Evolutionary conservation across 2,888 invertebrate genomes (phyloP), one percentile per base, ranked within the genome.

Genomic region (Gerris lacustris): DNA sequence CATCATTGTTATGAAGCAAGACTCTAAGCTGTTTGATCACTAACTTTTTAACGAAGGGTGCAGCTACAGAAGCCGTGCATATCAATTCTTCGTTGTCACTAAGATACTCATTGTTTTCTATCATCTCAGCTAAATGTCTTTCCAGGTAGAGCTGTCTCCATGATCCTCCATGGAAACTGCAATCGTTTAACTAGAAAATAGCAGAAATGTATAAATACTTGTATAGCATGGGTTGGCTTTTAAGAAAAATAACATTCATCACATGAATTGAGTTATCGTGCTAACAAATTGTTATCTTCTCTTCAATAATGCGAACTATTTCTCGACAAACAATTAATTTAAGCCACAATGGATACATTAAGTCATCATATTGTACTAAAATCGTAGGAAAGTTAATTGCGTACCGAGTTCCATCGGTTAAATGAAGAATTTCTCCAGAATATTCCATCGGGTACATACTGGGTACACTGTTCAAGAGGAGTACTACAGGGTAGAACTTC

Each of bases 391-490:
- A 31, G 31, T 31, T 31, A 31, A 17, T 64, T 31, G 7, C 64
- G 7, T 67, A 67, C 67, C 5, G 44, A 44, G 9, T 43, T 31
- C 67, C 67, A 67, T 45, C 44, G 2, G 7, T 17, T 7, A 15
- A 15, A 7, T 6, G 44, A 9, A 17, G 44, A 44, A 15, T 15
- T 43, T 31, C 43, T 67, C 67, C 67, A 67, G 44, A 44, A 67
- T 67, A 67, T 67, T 43, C 67, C 67, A 45, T 67, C 67, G 7
- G 67, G 67, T 31, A 67, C 67, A n/a, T n/a, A 17, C 18, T 17
- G 64, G 17, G 31, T 31, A 64, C 64, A 64, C 18, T 64, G 18
- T 64, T 64, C 64, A 9, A 64, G 17, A n/a, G 64, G 64, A 9
- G 31, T n/a, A 64, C 18, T 18, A n/a, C 9, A n/a, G 31, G 64